Conservation (phyloP, 2,113 vertebrate genomes). For the Vanacampus margaritifer region DNA sequence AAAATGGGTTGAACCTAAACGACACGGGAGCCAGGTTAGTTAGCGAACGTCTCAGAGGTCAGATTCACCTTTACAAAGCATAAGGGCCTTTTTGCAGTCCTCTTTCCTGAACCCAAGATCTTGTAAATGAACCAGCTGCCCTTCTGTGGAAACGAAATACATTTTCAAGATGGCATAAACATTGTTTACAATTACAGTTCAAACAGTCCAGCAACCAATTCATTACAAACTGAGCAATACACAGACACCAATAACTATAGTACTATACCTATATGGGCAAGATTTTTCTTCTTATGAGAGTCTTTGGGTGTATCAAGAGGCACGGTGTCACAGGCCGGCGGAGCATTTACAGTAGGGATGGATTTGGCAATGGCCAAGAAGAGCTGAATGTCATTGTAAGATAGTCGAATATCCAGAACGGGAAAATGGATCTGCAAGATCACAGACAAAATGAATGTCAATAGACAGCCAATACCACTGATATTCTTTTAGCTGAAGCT, state of each 20-base stretch:
- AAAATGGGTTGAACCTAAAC: neutral
- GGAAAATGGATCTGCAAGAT: constrained; percentile 87
- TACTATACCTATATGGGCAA: constrained; percentile 81
- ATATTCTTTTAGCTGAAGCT: no score
- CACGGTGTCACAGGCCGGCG: constrained; percentile 23
- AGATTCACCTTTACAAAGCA: constrained; percentile 81
- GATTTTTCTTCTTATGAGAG: constrained; percentile 63
- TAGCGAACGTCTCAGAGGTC: neutral
- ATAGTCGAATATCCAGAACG: constrained; percentile 89
- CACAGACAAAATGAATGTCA: neutral
- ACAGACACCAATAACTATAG: neutral
- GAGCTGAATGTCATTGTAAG: constrained; percentile 95
- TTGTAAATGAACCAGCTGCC: constrained; percentile 83
- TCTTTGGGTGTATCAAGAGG: constrained; percentile 30
- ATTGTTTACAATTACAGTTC: neutral
- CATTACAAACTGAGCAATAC: neutral
- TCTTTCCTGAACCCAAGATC: constrained; percentile 87
- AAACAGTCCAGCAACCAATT: neutral
- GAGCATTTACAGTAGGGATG: constrained; percentile 72
- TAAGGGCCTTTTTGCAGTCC: constrained; percentile 84
- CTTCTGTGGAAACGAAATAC: constrained; percentile 67
- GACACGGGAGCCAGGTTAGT: neutral
- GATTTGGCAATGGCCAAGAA: constrained; percentile 94
- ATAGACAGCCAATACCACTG: neutral
- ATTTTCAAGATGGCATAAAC: neutral